A percentile compares a stretch with the other conserved stretches of the same genome.
Conservation (phyloP, 2,797 vertebrate species). For the Melanotaenia maccullochi region DNA sequence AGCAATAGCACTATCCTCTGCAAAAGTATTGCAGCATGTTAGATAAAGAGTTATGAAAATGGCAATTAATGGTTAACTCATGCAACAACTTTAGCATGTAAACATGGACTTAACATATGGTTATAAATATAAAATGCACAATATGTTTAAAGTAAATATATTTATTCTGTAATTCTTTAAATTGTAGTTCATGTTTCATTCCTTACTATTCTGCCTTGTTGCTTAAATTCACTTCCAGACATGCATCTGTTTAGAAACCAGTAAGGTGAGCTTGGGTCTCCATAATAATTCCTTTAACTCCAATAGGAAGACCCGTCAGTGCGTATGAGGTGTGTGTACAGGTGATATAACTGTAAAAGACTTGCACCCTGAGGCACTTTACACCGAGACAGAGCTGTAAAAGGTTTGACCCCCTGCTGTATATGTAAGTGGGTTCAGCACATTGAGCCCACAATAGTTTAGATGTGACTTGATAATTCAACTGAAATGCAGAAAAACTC, state of each 20-base stretch:
- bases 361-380: constrained; percentile 2
- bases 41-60: neutral
- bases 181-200: neutral
- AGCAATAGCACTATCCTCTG: neutral
- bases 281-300: neutral
- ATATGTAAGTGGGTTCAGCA: neutral
- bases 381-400: constrained; percentile 6
- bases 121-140: too few relatives aligned
- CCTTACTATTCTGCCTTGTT: too few relatives aligned
- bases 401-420: constrained; percentile 9
- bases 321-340: constrained; percentile 8
- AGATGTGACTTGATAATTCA: neutral
- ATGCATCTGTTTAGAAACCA: constrained; percentile 1
- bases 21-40: constrained; percentile 3
- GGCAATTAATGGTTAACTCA: neutral
- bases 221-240: constrained; percentile 3
- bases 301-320: constrained; percentile 27
- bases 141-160: too few relatives aligned
- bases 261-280: constrained; percentile 14
- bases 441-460: neutral
- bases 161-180: too few relatives aligned
- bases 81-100: neutral
- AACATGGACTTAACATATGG: neutral
- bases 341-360: constrained; percentile 29
- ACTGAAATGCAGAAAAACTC: constrained; percentile 5